Evolutionary conservation across 1,140 invertebrate genomes (phyloP).

Genomic region (Drosophila nebulosa): DNA sequence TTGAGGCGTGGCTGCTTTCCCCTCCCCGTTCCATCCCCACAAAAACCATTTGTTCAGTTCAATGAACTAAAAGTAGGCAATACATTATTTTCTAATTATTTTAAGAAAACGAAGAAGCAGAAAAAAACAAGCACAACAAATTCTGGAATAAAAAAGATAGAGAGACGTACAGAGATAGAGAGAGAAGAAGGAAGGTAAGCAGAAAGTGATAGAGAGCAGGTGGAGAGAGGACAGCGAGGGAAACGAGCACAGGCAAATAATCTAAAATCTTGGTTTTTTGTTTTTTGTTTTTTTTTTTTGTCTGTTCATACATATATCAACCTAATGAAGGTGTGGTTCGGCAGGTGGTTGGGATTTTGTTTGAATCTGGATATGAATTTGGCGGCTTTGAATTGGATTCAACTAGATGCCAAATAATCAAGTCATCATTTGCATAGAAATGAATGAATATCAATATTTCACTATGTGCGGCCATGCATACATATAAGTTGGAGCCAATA

Average conservation of each 20-base stretch:
- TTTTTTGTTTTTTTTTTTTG: no score
- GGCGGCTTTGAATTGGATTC: background rate
- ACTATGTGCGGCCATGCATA: background rate
- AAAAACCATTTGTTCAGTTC: constrained; percentile 38
- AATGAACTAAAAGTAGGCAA: constrained; percentile 76
- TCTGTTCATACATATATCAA: constrained; percentile 12
- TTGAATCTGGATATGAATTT: background rate
- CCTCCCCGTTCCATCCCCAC: background rate
- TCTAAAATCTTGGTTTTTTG: constrained; percentile 24
- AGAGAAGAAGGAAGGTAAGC: no score
- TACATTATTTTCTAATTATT: constrained; percentile 60
- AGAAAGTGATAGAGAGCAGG: background rate
- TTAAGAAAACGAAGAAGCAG: constrained; percentile 13
- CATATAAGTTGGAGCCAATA: background rate
- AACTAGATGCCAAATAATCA: background rate
- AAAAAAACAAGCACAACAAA: background rate
- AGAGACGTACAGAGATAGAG: background rate
- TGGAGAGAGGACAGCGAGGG: constrained; percentile 5
- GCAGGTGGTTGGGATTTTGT: constrained; percentile 25
- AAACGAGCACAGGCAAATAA: constrained; percentile 57
- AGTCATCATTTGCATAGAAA: background rate
- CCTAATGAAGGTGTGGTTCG: constrained; percentile 37
- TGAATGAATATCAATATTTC: background rate
- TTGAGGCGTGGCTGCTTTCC: background rate
- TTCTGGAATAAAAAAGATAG: constrained; percentile 12